Evolutionary conservation across 1,140 invertebrate genomes (phyloP).

Genomic region (Parasteatoda tepidariorum): DNA sequence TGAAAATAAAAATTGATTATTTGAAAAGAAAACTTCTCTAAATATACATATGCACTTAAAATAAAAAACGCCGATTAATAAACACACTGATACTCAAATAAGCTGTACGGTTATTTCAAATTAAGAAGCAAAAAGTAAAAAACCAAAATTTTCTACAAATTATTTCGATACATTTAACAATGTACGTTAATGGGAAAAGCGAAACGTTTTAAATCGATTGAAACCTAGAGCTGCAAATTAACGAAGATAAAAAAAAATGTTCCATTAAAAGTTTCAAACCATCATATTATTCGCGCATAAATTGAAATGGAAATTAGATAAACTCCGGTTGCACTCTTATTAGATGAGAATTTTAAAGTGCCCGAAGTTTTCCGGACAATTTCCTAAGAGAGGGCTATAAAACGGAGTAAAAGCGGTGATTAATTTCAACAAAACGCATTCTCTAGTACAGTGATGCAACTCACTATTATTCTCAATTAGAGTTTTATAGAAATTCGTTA

Average conservation of each 20-base stretch:
- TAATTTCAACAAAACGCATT: not conserved
- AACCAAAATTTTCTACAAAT: too few species aligned
- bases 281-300: not conserved
- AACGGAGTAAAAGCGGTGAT: not conserved
- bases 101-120: too few species aligned
- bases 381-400: not conserved
- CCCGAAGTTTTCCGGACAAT: not conserved
- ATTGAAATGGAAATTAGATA: not conserved
- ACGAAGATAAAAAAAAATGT: not conserved
- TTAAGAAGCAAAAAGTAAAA: too few species aligned
- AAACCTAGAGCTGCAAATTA: not conserved
- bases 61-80: too few species aligned
- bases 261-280: not conserved
- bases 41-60: too few species aligned
- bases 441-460: not conserved
- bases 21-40: too few species aligned
- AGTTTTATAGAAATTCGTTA: not conserved
- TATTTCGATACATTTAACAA: too few species aligned
- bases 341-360: not conserved
- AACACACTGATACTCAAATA: too few species aligned
- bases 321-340: not conserved
- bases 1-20: too few species aligned
- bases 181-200: too few species aligned
- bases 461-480: not conserved
- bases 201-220: not conserved